Conservation (phyloP, 2,113 vertebrate species). For the Eolophus roseicapilla region DNA sequence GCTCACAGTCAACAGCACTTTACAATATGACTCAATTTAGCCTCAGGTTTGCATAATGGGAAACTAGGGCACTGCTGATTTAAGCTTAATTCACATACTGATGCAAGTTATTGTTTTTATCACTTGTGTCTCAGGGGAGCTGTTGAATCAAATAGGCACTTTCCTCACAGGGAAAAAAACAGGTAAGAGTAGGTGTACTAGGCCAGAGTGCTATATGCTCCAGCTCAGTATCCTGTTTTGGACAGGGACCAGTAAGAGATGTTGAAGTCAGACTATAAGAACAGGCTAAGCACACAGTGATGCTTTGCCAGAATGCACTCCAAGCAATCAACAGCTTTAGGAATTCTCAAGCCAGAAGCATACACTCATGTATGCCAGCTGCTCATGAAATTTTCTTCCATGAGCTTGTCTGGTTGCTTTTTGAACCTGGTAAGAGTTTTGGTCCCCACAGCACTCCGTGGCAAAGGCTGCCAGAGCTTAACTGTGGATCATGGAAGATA, state of each 20-base stretch:
- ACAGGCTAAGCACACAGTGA: not conserved
- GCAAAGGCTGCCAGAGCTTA: not conserved
- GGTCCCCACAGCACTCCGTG: accelerated
- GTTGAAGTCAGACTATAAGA: not conserved
- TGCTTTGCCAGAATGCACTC: not conserved
- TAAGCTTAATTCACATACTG: not conserved
- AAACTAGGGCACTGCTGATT: not conserved
- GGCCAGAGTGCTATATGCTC: not conserved
- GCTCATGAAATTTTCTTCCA: not conserved
- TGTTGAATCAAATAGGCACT: not conserved
- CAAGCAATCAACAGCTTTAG: not conserved
- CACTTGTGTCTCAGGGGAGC: not conserved
- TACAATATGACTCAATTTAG: not conserved
- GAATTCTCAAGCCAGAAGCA: not conserved
- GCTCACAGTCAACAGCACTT: not conserved
- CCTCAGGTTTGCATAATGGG: not conserved
- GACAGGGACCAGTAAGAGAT: not conserved
- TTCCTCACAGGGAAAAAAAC: not conserved
- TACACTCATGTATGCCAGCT: not conserved
- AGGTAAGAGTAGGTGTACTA: not conserved
- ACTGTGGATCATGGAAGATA: not conserved
- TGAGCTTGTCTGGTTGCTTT: not conserved
- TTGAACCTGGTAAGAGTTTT: not conserved
- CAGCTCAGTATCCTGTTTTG: not conserved
- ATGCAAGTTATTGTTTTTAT: not conserved